These are phyloP conservation scores for Marisa cornuarietis DNA, from an alignment of 1,140 invertebrate genomes.

Conservation along the genomic window DNA sequence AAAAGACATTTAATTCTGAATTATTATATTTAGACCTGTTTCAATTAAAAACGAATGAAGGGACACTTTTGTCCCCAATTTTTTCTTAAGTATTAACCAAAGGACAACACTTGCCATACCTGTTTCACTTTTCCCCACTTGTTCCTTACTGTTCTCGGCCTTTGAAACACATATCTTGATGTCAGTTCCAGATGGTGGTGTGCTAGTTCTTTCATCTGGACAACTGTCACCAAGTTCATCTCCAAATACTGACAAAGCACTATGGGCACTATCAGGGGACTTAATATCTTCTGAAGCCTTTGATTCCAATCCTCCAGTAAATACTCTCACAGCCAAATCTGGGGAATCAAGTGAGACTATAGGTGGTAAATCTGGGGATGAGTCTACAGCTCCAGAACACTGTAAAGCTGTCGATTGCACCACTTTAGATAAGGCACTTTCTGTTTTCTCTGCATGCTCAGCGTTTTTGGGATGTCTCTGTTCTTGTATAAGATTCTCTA, in stretches of 20 bases:
- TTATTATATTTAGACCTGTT: too few species aligned
- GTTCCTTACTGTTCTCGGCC: neutral
- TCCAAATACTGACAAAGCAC: slow-evolving; percentile 15
- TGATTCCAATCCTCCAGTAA: slow-evolving; percentile 13
- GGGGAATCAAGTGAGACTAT: slow-evolving; percentile 45
- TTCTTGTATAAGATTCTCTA: slow-evolving; percentile 26
- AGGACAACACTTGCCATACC: neutral
- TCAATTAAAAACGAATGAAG: too few species aligned
- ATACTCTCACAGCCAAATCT: slow-evolving; percentile 47
- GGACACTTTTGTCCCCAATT: too few species aligned
- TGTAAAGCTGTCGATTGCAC: too few species aligned
- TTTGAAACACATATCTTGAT: neutral
- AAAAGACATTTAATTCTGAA: too few species aligned
- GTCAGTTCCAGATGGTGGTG: neutral
- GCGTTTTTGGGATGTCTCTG: neutral
- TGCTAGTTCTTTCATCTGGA: neutral
- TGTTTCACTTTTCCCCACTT: neutral
- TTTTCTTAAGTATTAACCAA: neutral
- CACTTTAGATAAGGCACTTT: too few species aligned
- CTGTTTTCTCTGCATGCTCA: too few species aligned
- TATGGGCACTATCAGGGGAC: slow-evolving; percentile 19
- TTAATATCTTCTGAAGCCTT: neutral
- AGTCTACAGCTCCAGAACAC: neutral
- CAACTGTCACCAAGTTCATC: neutral
- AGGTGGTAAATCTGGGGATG: slow-evolving; percentile 46